A percentile compares a stretch with the other conserved stretches of the same genome.
Evolutionary conservation across 2,113 vertebrate species (phyloP).

Genomic region (Cyprinus carpio): DNA sequence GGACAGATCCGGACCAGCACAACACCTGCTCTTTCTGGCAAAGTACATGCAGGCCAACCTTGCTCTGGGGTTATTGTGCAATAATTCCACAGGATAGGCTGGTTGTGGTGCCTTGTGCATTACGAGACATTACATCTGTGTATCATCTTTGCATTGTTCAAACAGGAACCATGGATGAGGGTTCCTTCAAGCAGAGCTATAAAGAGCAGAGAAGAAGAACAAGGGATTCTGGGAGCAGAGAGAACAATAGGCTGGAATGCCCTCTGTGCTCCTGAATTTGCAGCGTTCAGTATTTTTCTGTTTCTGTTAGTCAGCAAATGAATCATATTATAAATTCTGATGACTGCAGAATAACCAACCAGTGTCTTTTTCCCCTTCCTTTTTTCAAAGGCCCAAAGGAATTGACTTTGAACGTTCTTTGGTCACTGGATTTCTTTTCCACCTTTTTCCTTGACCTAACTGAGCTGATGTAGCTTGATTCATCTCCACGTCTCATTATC

Average conservation of each 20-base stretch:
- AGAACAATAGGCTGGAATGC: conserved; percentile 48
- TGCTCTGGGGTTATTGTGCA: conserved; percentile 18
- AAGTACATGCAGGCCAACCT: conserved; percentile 26
- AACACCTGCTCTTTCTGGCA: conserved; percentile 53
- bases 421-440: conserved; percentile 29
- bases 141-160: conserved; percentile 2
- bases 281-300: conserved; percentile 40
- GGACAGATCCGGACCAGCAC: conserved; percentile 56
- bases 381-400: conserved; percentile 13
- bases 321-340: conserved; percentile 57
- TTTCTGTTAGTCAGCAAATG: conserved; percentile 56
- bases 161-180: neutral
- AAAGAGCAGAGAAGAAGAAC: neutral
- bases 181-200: conserved; percentile 35
- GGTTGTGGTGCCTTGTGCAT: neutral
- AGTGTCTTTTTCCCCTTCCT: neutral
- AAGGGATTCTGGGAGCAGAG: neutral
- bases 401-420: conserved; percentile 14
- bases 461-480: neutral
- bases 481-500: conserved; percentile 10
- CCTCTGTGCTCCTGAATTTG: conserved; percentile 40
- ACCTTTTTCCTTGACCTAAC: conserved; percentile 12
- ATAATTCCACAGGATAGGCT: neutral
- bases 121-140: neutral
- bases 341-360: conserved; percentile 49